Evolutionary conservation across 92 coral and sea anemone species (phyloP).

Genomic region (Ricordea florida): DNA sequence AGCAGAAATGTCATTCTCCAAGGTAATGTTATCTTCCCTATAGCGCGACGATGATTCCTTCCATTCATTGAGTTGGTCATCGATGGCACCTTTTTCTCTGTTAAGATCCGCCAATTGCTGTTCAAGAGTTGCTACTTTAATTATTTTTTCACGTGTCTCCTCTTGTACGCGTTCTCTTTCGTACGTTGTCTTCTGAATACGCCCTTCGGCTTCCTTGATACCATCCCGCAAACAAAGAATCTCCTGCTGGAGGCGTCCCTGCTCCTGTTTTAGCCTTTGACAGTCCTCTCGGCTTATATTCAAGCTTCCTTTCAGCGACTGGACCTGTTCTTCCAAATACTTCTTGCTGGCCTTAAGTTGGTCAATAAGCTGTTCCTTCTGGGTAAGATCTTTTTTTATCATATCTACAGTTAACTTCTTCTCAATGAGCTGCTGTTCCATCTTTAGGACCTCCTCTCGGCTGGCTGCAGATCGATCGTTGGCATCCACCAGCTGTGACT

Average conservation of each 20-base stretch:
- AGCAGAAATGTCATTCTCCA: constrained; percentile 71
- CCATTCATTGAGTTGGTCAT: constrained; percentile 79
- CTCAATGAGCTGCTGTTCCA: constrained; percentile 90
- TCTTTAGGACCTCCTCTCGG: constrained; percentile 85
- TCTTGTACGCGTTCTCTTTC: constrained; percentile 85
- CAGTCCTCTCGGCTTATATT: constrained; percentile 82
- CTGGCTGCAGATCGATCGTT: constrained; percentile 66
- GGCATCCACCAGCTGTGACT: constrained; percentile 83
- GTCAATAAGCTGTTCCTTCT: constrained; percentile 75
- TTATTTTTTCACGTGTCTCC: constrained; percentile 57
- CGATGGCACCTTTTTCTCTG: constrained; percentile 63
- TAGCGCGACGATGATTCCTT: constrained; percentile 65
- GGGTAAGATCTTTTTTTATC: constrained; percentile 72
- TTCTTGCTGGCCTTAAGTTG: constrained; percentile 81
- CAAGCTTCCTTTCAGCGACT: constrained; percentile 77
- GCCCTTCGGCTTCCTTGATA: constrained; percentile 65
- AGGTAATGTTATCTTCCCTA: constrained; percentile 53
- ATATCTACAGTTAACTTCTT: constrained; percentile 71
- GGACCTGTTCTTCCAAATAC: constrained; percentile 82
- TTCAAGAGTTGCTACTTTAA: constrained; percentile 64
- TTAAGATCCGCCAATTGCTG: constrained; percentile 77
- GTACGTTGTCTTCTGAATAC: constrained; percentile 71
- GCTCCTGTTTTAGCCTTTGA: constrained; percentile 81
- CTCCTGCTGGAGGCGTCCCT: constrained; percentile 81
- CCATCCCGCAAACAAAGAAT: constrained; percentile 71